Evolutionary conservation across 1,140 invertebrate species (phyloP).

Genomic region (Bombus impatiens): DNA sequence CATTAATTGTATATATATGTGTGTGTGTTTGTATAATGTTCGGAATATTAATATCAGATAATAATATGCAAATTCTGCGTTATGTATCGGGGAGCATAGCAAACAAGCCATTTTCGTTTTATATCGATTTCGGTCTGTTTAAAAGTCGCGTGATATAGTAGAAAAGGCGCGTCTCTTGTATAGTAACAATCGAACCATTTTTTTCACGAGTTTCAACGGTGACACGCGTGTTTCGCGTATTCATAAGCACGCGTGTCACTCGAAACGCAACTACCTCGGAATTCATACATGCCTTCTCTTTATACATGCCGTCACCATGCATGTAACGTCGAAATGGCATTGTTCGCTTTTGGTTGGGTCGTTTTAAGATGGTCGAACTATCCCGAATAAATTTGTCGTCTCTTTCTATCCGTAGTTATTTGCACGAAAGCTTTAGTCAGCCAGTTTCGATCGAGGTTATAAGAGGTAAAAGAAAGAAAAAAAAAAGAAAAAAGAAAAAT

Average conservation of each 20-base stretch:
- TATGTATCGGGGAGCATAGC: not conserved
- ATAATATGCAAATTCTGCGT: slow-evolving; percentile 4
- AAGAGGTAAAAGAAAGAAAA: not conserved
- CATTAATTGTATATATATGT: no score
- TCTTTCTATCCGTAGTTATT: no score
- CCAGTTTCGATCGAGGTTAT: not conserved
- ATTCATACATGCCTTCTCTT: not conserved
- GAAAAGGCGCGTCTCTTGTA: no score
- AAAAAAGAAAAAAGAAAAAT: no score
- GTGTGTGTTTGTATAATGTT: not conserved
- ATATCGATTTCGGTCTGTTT: not conserved
- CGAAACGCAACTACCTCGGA: not conserved
- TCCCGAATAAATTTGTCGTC: no score
- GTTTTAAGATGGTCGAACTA: no score
- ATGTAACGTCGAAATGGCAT: not conserved
- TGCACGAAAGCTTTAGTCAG: not conserved
- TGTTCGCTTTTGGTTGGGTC: not conserved
- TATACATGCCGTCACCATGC: not conserved
- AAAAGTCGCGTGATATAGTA: not conserved
- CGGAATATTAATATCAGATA: slow-evolving; percentile 1
- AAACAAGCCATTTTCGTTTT: not conserved
- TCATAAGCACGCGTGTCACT: not conserved
- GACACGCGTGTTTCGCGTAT: no score
- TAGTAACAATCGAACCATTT: no score
- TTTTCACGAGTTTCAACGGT: not conserved